phyloP scores from a whole-genome alignment of 2,797 vertebrate species.

The Picus viridis region DNA sequence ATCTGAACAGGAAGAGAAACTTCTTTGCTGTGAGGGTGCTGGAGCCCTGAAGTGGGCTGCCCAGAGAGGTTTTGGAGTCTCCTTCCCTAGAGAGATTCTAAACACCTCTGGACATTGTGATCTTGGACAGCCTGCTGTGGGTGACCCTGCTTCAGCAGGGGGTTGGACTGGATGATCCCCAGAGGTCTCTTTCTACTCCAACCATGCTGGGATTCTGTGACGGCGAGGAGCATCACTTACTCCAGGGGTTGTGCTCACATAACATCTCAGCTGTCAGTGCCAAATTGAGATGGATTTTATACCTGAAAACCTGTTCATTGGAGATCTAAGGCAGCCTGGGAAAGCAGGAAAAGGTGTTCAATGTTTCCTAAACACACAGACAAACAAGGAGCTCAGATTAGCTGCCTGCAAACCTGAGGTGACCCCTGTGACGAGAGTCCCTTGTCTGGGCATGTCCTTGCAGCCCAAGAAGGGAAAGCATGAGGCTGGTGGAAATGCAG shows the following conservation, averaged over 20 bases:
- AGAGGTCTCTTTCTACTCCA: no score
- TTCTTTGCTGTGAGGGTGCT: no score
- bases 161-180: no score
- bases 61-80: no score
- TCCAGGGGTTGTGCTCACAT: accelerated
- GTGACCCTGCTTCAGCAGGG: no score
- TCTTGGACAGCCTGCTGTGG: no score
- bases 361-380: not conserved
- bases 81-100: no score
- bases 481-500: not conserved
- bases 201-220: no score
- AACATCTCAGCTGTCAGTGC: not conserved
- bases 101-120: no score
- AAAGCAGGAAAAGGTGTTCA: not conserved
- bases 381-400: not conserved
- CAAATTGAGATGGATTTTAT: not conserved
- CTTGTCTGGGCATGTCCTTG: not conserved
- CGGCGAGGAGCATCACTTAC: accelerated
- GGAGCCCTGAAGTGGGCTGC: no score
- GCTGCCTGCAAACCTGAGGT: not conserved
- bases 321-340: not conserved
- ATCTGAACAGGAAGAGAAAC: no score
- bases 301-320: not conserved
- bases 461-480: not conserved
- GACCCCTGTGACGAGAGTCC: not conserved